Evolutionary conservation across 2,797 vertebrate species (phyloP).

Genomic region (Pteropus rufus): DNA sequence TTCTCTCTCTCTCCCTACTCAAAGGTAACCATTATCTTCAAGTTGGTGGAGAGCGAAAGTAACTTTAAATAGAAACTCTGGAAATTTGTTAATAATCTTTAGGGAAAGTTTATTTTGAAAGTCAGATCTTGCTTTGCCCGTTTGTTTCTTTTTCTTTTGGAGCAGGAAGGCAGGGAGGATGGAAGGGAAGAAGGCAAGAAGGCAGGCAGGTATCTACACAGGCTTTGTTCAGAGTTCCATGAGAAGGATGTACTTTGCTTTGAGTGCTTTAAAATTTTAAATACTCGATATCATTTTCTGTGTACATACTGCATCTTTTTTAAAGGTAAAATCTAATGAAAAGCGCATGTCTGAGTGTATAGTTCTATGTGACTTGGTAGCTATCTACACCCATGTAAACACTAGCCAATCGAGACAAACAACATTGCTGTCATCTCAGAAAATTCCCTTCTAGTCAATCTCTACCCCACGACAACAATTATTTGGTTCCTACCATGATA

Average conservation of each 20-base stretch:
- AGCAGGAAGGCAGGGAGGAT: not conserved
- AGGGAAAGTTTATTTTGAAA: not conserved
- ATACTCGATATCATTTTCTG: not conserved
- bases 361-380: not conserved
- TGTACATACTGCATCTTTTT: not conserved
- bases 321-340: not conserved
- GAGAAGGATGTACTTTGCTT: not conserved
- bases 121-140: not conserved
- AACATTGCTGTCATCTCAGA: not conserved
- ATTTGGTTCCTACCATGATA: not conserved
- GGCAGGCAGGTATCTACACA: no score
- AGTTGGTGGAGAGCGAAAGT: no score
- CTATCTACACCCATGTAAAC: not conserved
- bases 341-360: not conserved
- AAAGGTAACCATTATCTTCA: no score
- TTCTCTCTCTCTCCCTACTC: no score
- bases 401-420: not conserved
- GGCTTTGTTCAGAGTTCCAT: not conserved
- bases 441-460: not conserved
- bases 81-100: not conserved
- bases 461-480: not conserved
- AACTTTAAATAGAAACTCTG: not conserved
- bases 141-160: not conserved
- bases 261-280: not conserved
- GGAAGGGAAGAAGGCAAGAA: no score